phyloP scores from a whole-genome alignment of 2,113 vertebrate species.

The Serilophus lunatus region DNA sequence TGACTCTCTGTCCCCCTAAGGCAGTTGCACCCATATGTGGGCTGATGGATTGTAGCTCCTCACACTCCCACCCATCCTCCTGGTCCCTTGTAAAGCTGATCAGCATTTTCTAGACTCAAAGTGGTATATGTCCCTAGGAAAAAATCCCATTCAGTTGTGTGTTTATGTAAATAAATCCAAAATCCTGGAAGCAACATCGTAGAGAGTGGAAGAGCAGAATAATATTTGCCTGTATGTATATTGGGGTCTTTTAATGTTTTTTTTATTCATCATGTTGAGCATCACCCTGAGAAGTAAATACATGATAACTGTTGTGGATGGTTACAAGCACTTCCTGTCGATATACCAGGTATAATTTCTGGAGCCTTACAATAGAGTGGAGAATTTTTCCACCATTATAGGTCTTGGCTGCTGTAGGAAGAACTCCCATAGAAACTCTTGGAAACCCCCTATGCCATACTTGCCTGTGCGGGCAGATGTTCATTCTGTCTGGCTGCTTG shows the following conservation, averaged over 20 bases:
- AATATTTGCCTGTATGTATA: neutral
- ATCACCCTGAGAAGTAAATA: neutral
- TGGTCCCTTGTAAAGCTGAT: neutral
- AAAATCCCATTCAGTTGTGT: neutral
- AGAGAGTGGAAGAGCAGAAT: neutral
- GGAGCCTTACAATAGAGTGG: neutral
- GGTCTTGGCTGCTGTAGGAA: neutral
- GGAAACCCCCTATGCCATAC: neutral
- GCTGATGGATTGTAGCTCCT: neutral
- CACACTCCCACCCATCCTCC: accelerated
- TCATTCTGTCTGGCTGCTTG: neutral
- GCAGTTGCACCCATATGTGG: neutral
- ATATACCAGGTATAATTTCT: neutral
- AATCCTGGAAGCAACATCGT: neutral
- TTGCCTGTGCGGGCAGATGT: neutral
- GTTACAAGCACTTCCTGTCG: neutral
- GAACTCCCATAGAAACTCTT: neutral
- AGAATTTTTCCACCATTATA: neutral
- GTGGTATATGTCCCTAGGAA: neutral
- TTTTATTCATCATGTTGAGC: neutral
- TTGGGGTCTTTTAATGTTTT: accelerated
- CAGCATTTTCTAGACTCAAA: neutral
- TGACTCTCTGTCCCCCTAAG: neutral
- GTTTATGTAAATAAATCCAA: neutral
- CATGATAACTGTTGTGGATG: neutral